A percentile compares a stretch with the other conserved stretches of the same genome.
These are phyloP conservation scores for Thunnus thynnus DNA, from an alignment of 2,113 vertebrate species.

Conservation along the genomic window DNA sequence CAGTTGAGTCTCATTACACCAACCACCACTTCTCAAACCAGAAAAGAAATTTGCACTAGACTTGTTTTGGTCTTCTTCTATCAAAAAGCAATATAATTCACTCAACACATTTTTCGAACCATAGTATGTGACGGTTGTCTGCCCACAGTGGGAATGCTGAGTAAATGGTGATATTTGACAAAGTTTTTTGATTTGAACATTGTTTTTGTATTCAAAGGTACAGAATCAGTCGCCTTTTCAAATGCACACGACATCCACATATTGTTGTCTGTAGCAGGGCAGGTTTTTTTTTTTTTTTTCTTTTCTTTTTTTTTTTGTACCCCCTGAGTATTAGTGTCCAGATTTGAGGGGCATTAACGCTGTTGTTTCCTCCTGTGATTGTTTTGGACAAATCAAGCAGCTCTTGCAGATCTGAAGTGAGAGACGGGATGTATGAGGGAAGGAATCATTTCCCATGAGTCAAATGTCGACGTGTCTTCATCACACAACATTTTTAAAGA, in stretches of 20 bases:
- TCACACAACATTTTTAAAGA: constrained; percentile 50
- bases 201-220: constrained; percentile 73
- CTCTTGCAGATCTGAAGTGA: constrained; percentile 55
- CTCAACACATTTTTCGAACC: constrained; percentile 69
- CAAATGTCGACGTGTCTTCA: constrained; percentile 57
- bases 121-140: constrained; percentile 62
- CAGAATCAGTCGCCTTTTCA: constrained; percentile 68
- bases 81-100: constrained; percentile 86
- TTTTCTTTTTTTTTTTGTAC: constrained; percentile 25
- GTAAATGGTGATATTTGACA: constrained; percentile 73
- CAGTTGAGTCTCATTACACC: constrained; percentile 69
- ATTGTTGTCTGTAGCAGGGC: constrained; percentile 59
- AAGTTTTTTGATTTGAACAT: constrained; percentile 37
- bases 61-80: constrained; percentile 83
- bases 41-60: constrained; percentile 89
- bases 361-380: constrained; percentile 83
- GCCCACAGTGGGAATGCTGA: constrained; percentile 72
- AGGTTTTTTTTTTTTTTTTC: constrained; percentile 9
- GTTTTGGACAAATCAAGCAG: constrained; percentile 80
- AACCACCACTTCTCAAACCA: constrained; percentile 83
- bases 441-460: constrained; percentile 65
- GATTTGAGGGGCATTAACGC: constrained; percentile 79
- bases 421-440: constrained; percentile 64
- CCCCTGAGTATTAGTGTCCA: constrained; percentile 69
- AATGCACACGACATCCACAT: constrained; percentile 66